Evolutionary conservation across 2,113 vertebrate genomes (phyloP), one percentile per base, ranked within the genome.

Genomic region (Sisor rabdophorus): DNA sequence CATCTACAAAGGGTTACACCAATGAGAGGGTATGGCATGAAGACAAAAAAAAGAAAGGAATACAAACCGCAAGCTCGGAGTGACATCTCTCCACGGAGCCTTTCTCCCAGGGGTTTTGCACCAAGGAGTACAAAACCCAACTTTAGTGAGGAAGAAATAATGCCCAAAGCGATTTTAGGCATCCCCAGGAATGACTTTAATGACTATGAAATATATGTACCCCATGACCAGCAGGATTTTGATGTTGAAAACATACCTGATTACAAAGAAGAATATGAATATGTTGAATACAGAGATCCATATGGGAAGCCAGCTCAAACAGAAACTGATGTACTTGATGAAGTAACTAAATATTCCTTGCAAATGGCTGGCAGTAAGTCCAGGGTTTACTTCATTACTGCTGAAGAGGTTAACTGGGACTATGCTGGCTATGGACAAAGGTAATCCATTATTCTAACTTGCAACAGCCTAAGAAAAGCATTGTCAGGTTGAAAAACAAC

Each of bases 341-440:
- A 83, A 24, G 93, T 91, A 64, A 90, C 89, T 17, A 91, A 91
- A 19, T 89, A 91, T 80, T 92, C 94, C 73, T 81, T 96, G 52
- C 91, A 93, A 47, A 87, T 88, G 74, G 73, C 80, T 44, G 90
- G 84, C 3, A 89, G 90, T 9, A 93, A 94, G 0, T 85, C 85
- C 55, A 95, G 86, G 75, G 88, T 80, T 8, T 99, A 98, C 71
- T 98, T 92, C 63, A 96, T 99, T 36, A 91, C 96, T 72, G 95
- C 94, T 61, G 87, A 94, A 82, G 96, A 98, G 79, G 87, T 96
- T 71, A 86, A 87, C 76, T 99, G 97, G 97, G 94, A 94, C 90
- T 99, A 98, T 26, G 82, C 81, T 32, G 91, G 93, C 80, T 90
- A 91, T 7, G 91, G 91, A 58, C 86, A 85, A 6, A 89, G 80